phyloP scores from a whole-genome alignment of 2,888 invertebrate species.

The Phaonia tiefii region DNA sequence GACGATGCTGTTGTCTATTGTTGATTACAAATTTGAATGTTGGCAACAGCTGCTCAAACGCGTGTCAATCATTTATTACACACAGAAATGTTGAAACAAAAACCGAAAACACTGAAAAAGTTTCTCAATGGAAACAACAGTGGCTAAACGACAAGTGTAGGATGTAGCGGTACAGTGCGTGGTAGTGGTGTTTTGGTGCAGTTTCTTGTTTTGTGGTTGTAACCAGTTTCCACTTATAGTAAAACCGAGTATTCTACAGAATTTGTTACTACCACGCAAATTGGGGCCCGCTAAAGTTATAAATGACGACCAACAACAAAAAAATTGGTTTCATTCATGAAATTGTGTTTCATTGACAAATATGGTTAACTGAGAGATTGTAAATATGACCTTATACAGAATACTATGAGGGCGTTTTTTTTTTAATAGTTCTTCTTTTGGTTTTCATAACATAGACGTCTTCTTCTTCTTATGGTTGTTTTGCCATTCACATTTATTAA shows the following conservation, averaged over 20 bases:
- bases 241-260: neutral
- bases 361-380: neutral
- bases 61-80: slow-evolving; percentile 5
- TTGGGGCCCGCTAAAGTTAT: neutral
- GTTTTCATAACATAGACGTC: no score
- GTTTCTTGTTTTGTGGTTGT: neutral
- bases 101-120: neutral
- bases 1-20: no score
- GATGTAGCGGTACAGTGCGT: slow-evolving; percentile 42
- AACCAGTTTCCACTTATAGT: slow-evolving; percentile 43
- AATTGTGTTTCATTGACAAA: slow-evolving; percentile 30
- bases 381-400: no score
- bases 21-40: neutral
- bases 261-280: neutral
- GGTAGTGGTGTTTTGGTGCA: neutral
- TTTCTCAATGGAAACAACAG: neutral
- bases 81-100: no score
- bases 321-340: slow-evolving; percentile 46
- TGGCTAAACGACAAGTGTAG: slow-evolving; percentile 26
- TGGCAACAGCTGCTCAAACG: slow-evolving; percentile 37
- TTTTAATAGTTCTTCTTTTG: no score
- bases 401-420: no score
- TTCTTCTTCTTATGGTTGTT: no score
- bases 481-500: no score
- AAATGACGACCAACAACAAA: neutral